Evolutionary conservation across 1,140 invertebrate genomes (phyloP), one percentile per base, ranked within the genome.

Genomic region (Brachionus paranguensis): DNA sequence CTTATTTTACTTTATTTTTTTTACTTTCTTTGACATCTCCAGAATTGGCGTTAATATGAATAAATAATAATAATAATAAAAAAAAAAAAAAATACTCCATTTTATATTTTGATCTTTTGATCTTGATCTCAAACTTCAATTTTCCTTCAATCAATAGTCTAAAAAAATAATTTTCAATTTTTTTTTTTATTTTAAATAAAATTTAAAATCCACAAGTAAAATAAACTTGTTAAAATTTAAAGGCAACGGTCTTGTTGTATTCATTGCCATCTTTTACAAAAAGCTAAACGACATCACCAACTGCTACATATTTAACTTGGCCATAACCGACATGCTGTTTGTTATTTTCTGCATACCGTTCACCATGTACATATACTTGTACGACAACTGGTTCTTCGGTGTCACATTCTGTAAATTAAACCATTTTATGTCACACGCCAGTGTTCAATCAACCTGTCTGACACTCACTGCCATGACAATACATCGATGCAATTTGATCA

Each of bases 241-340:
- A 68, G 79, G 81, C 5, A 84, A 84, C 24, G 81, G 81, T 11
- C 20, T 84, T 37, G 81, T 84, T 11, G 72, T 84, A 50, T 50
- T 84, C 29, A 50, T 84, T 12, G 81, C 81, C 37, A 37, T 84
- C 3, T 50, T 10, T 29, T 84, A 70, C 33, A 72, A 72, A 41
- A 68, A 84, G 47, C 12, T 84, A 60, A 68, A 60, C 14, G 65
- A 84, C 29, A 74, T 72, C n/a, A 84, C 83, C n/a, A 84, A 76
- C 64, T 84, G 68, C 55, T 84, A 74, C 27, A 84, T 84, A 53
- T 74, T 84, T 33, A 84, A 76, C 45, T 84, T 84, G 24, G 83
- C 83, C 20, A 65, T 84, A 14, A 76, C 83, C 12, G 83, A 84
- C 55, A 27, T 84, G 12, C 20, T 76, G 12, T 84, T 74, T 78